Conservation (phyloP, 2,113 vertebrate species). For the Polyodon spathula region DNA sequence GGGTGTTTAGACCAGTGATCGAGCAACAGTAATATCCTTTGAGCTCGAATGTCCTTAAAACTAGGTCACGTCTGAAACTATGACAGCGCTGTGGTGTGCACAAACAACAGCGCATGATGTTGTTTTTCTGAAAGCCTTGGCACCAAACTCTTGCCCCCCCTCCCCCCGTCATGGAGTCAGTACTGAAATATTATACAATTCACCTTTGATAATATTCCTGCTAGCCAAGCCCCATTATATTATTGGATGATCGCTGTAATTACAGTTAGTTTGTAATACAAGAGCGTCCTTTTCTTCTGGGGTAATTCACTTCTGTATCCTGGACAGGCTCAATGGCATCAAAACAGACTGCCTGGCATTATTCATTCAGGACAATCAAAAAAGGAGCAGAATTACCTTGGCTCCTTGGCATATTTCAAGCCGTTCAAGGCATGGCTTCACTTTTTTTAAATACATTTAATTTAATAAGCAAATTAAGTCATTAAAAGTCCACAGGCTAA, state of each 20-base stretch:
- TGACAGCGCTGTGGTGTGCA: constrained; percentile 43
- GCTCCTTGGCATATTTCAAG: neutral
- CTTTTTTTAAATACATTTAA: no score
- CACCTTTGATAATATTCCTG: constrained; percentile 58
- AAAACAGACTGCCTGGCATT: neutral
- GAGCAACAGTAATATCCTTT: constrained; percentile 20
- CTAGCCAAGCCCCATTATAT: constrained; percentile 28
- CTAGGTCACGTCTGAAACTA: constrained; percentile 59
- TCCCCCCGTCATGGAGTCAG: neutral
- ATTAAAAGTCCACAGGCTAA: neutral
- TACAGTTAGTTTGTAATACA: neutral
- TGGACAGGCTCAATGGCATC: neutral
- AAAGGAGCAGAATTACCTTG: neutral
- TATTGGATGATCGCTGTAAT: neutral
- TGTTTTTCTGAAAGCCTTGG: constrained; percentile 45
- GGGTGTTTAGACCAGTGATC: constrained; percentile 23
- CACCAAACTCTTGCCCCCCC: constrained; percentile 38
- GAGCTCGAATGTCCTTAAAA: constrained; percentile 49
- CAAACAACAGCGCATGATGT: constrained; percentile 61
- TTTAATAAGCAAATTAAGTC: neutral
- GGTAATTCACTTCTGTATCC: neutral
- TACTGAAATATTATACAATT: constrained; percentile 39
- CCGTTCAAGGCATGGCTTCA: neutral
- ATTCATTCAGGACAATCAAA: neutral
- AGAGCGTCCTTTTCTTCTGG: constrained; percentile 1